Conservation (phyloP, 2,113 vertebrate genomes). For the Isurus oxyrinchus region DNA sequence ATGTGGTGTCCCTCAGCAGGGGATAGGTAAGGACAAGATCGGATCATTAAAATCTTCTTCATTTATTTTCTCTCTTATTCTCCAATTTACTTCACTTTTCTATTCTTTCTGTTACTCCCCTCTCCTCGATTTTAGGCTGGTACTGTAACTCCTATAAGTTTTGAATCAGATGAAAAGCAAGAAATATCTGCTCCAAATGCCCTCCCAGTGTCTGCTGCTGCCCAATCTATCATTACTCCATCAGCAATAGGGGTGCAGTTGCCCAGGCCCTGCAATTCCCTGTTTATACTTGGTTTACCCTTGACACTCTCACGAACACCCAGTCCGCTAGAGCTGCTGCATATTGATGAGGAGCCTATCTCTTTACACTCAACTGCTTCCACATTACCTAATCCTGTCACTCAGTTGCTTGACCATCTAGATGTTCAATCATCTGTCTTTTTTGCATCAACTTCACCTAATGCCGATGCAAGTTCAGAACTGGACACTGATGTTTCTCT, state of each 20-base stretch:
- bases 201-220: background rate
- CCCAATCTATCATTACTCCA: background rate
- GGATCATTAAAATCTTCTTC: constrained; percentile 38
- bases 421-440: constrained; percentile 41
- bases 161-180: constrained; percentile 56
- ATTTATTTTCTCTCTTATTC: constrained; percentile 39
- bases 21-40: background rate
- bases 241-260: background rate
- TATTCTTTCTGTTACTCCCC: constrained; percentile 46
- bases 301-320: constrained; percentile 44
- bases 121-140: constrained; percentile 68
- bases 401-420: constrained; percentile 9
- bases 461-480: constrained; percentile 47
- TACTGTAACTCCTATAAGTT: constrained; percentile 66
- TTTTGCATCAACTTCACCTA: constrained; percentile 36
- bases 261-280: constrained; percentile 38
- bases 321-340: constrained; percentile 52
- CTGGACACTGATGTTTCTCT: constrained; percentile 49
- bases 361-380: constrained; percentile 35
- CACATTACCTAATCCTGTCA: background rate
- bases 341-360: constrained; percentile 53
- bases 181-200: constrained; percentile 28
- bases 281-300: constrained; percentile 32
- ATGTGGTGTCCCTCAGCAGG: background rate
- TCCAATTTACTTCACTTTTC: constrained; percentile 46